Evolutionary conservation across 2,113 vertebrate genomes (phyloP), one percentile per base, ranked within the genome.

Genomic region (Ginglymostoma cirratum): DNA sequence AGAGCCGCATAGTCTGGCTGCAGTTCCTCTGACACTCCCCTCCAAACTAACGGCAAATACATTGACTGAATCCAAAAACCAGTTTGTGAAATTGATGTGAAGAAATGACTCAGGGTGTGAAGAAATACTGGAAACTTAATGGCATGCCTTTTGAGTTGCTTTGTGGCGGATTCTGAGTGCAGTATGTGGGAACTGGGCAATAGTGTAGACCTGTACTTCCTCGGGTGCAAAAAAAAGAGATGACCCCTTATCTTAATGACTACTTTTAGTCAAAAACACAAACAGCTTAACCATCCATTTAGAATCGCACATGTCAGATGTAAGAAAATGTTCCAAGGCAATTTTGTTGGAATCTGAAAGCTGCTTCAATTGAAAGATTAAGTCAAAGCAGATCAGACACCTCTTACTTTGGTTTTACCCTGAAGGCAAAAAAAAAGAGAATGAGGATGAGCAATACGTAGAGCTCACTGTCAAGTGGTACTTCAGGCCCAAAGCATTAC

Each of bases 301-400:
- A 72, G 27, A 72, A 95, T 45, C 24, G 72, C 27, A 48, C 45
- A 45, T 48, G 45, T 14, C 45, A 48, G 94, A 19, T 34, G 48
- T 72, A 72, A 48, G 93, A 27, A 52, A 72, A 95, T 27, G 27
- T 95, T 76, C 72, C 94, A 76, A 95, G 76, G 67, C 69, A 76
- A 95, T 48, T 52, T 45, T 95, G 94, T 12, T 72, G 38, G 67
- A 30, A 72, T 72, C 94, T 34, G 14, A 19, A 95, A 95, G 21
- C 66, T 72, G 52, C 67, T 95, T 95, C 10, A 34, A 17, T 45
- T 45, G 14, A 95, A 92, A 95, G 94, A 95, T 72, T 76, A 95
- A 95, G 94, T 2, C 93, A 95, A 72, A 72, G 61, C 30, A 23
- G 42, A 48, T 48, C 67, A 69, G 2, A 17, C 34, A 94, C n/a